phyloP scores from a whole-genome alignment of 1,140 invertebrate genomes.

The Pseudomyrmex pallidus region DNA sequence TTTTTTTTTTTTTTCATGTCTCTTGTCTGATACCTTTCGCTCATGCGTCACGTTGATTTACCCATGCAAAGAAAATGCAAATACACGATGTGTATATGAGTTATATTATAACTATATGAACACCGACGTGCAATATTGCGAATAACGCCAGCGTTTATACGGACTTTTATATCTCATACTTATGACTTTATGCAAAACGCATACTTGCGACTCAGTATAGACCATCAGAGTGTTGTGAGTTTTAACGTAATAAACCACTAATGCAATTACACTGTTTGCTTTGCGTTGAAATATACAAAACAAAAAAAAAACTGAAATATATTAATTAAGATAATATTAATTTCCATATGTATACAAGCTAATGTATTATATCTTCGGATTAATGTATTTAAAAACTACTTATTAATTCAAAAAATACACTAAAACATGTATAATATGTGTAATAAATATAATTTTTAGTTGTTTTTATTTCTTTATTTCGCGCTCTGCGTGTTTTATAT shows the following conservation, averaged over 20 bases:
- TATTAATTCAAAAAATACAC: too few relatives aligned
- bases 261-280: conserved; percentile 9
- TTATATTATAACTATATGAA: conserved; percentile 13
- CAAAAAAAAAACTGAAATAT: not conserved
- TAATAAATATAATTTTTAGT: not conserved
- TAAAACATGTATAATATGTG: too few relatives aligned
- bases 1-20: conserved; percentile 34
- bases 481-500: not conserved
- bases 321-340: too few relatives aligned
- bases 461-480: not conserved
- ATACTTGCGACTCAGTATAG: not conserved
- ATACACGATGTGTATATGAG: not conserved
- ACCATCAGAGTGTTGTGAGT: not conserved
- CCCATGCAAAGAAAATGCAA: conserved; percentile 38
- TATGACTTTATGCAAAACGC: conserved; percentile 1
- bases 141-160: conserved; percentile 3
- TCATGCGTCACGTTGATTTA: conserved; percentile 18
- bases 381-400: too few relatives aligned
- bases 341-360: too few relatives aligned
- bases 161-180: conserved; percentile 42
- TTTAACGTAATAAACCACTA: conserved; percentile 14
- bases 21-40: not conserved
- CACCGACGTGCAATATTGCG: conserved; percentile 7
- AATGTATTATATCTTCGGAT: too few relatives aligned
- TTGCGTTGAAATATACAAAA: not conserved